These are phyloP conservation scores for Branchellion lobata DNA, from an alignment of 2,888 invertebrate species.

Conservation along the genomic window DNA sequence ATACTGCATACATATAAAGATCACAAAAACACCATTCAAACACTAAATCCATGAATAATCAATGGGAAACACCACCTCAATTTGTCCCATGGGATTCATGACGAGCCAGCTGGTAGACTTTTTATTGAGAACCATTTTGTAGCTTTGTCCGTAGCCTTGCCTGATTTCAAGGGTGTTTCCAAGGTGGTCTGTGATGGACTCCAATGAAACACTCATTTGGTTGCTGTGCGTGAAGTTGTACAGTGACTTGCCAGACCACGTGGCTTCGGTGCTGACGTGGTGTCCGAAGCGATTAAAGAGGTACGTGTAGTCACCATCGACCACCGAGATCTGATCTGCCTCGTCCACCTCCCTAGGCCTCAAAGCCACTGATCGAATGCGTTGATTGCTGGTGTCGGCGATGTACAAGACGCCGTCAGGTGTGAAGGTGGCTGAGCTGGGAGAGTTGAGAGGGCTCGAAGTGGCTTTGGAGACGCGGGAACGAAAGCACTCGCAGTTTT, in stretches of 20 bases:
- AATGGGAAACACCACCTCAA: constrained; percentile 69
- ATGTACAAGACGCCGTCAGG: constrained; percentile 91
- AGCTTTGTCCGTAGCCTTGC: constrained; percentile 73
- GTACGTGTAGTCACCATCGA: constrained; percentile 83
- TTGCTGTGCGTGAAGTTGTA: constrained; percentile 95
- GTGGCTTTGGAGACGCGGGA: constrained; percentile 71
- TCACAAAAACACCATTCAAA: too few relatives aligned
- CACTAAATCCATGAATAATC: background rate
- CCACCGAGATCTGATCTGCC: constrained; percentile 76
- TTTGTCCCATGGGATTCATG: constrained; percentile 88
- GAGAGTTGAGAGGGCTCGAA: constrained; percentile 89
- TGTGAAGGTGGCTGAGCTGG: constrained; percentile 80
- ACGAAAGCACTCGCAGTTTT: constrained; percentile 80
- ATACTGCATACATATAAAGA: constrained; percentile 6
- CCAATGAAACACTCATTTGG: constrained; percentile 89
- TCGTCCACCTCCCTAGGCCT: constrained; percentile 55
- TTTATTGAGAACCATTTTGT: constrained; percentile 4
- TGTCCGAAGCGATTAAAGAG: constrained; percentile 75
- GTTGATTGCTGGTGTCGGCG: constrained; percentile 79
- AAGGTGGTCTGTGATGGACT: constrained; percentile 88
- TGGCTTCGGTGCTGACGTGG: constrained; percentile 88
- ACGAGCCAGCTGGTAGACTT: constrained; percentile 65
- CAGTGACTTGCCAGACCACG: constrained; percentile 86
- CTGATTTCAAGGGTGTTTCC: constrained; percentile 79
- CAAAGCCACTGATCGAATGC: constrained; percentile 68